Evolutionary conservation across 2,888 invertebrate genomes (phyloP), one percentile per base, ranked within the genome.

Genomic region (Leucoptera coffeella): DNA sequence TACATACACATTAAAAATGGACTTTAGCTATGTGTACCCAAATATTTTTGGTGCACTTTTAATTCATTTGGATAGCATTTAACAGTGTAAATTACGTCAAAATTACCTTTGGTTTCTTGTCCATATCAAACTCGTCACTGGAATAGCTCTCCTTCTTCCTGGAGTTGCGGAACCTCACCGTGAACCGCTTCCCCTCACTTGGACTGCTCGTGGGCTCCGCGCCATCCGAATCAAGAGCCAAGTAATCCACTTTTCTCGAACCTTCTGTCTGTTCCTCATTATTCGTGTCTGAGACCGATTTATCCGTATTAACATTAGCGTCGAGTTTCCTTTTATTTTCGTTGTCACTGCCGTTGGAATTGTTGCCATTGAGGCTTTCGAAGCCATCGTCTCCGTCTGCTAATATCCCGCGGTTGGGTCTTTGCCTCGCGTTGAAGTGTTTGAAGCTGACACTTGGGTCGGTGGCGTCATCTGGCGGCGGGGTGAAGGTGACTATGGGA

Each of bases 341-440:
- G 22, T 43, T 56, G 32, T 71, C 65, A 36, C 82, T 83, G 28
- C 77, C 77, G 41, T 81, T 78, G 1, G 86, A 86, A 35, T 82
- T 83, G 46, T 86, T 86, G 7, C 86, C 86, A 41, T 85, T 87
- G 6, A 89, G 72, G 49, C 88, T 88, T 59, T 89, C 89, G 42
- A 89, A 88, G 9, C 88, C 89, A 45, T 89, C 88, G 44, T 89
- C 89, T 45, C 86, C 71, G 31, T 73, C 73, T 14, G 61, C 60
- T 23, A 64, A 49, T 27, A 50, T 43, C 1, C 52, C 47, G 40
- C 48, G 45, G 1, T 49, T 43, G 6, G 15, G 22, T 4, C 22
- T 7, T 29, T 58, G 57, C 30, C 55, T 40, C 9, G 61, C 51
- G 30, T 65, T 65, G 30, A 64, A 62, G n/a, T 50, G 59, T 39